Conservation (phyloP, 92 coral and sea anemone genomes). For the Bergia sp. region DNA sequence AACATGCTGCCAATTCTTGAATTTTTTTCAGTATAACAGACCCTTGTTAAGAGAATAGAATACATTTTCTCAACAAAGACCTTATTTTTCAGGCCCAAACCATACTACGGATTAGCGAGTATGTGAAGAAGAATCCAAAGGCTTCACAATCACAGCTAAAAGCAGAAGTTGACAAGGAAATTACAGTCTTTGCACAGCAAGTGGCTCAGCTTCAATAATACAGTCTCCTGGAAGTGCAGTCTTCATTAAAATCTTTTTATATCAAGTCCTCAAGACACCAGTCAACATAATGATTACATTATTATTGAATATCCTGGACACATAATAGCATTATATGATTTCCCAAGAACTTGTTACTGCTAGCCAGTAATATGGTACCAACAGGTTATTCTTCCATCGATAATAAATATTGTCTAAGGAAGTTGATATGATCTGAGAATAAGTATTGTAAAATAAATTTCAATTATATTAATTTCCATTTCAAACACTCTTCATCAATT, state of each 20-base stretch:
- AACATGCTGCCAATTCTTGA: too few species aligned
- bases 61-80: not conserved
- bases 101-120: slow-evolving; percentile 80
- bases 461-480: too few species aligned
- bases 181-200: slow-evolving; percentile 82
- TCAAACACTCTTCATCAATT: too few species aligned
- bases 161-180: slow-evolving; percentile 87
- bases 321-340: too few species aligned
- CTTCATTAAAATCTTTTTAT: not conserved
- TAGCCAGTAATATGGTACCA: not conserved
- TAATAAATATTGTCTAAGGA: not conserved
- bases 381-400: not conserved
- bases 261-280: not conserved
- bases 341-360: not conserved
- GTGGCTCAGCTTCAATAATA: slow-evolving; percentile 66
- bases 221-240: not conserved
- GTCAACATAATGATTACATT: not conserved
- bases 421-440: not conserved
- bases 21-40: too few species aligned
- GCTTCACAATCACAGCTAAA: slow-evolving; percentile 93
- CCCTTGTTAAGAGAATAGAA: too few species aligned
- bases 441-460: too few species aligned
- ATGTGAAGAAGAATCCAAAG: slow-evolving; percentile 87
- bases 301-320: not conserved
- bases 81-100: slow-evolving; percentile 84